Percentiles rank a stretch among this genome's conserved stretches.
Conservation (phyloP, 2,113 vertebrate species). For the Nycticebus coucang region DNA sequence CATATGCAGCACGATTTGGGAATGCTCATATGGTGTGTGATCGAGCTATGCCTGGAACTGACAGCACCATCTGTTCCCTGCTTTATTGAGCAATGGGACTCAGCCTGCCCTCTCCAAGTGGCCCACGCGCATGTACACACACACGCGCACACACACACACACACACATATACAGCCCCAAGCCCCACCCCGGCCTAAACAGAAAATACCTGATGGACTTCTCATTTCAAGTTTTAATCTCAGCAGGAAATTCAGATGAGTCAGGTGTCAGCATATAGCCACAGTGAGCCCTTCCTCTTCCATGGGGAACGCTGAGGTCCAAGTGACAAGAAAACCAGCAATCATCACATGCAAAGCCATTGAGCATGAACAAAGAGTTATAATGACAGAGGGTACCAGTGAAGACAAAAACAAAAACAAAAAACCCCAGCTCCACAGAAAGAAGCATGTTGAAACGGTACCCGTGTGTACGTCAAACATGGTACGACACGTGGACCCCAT, state of each 20-base stretch:
- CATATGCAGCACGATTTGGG: constrained; percentile 53
- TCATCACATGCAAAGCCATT: not conserved
- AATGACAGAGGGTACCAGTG: constrained; percentile 54
- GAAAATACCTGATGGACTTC: constrained; percentile 63
- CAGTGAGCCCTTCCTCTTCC: constrained; percentile 35
- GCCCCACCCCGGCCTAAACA: constrained; percentile 26
- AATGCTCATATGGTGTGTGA: constrained; percentile 66
- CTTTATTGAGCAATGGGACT: constrained; percentile 76
- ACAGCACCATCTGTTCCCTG: constrained; percentile 84
- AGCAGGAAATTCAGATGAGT: constrained; percentile 58
- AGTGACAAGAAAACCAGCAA: not conserved
- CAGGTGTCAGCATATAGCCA: constrained; percentile 37
- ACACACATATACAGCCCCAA: accelerated
- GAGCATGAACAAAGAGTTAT: not conserved
- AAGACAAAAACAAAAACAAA: constrained; percentile 2
- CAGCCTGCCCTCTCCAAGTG: constrained; percentile 69
- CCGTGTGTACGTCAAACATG: not conserved
- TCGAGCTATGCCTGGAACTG: constrained; percentile 71
- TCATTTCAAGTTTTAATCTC: constrained; percentile 67
- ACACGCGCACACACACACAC: not conserved
- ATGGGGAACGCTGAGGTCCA: not conserved
- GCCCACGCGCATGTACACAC: not conserved
- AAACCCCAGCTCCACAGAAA: not conserved
- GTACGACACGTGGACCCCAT: not conserved
- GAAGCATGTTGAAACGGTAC: not conserved